phyloP scores from a whole-genome alignment of 2,113 vertebrate species.

The Dryoscopus gambensis region DNA sequence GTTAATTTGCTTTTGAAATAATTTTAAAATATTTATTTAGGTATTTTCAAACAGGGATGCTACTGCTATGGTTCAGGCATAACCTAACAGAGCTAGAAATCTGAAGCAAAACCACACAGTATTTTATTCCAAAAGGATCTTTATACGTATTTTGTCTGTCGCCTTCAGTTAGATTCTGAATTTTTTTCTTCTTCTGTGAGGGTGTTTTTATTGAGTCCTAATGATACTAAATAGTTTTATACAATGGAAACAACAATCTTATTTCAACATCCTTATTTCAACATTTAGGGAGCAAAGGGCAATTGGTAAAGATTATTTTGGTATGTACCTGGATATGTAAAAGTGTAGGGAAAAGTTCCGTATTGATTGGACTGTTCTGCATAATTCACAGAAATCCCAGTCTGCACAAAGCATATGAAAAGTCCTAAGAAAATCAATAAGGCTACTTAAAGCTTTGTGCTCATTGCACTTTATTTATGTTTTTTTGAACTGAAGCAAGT shows the following conservation, averaged over 20 bases:
- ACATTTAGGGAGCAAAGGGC: not conserved
- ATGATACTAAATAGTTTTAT: not conserved
- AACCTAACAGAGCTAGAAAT: not conserved
- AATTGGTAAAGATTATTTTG: not conserved
- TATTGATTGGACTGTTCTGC: not conserved
- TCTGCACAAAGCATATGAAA: not conserved
- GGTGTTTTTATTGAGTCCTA: not conserved
- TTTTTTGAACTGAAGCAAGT: not conserved
- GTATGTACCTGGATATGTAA: not conserved
- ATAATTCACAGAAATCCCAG: not conserved
- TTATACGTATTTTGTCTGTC: not conserved
- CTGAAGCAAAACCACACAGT: not conserved
- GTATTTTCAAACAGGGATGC: not conserved
- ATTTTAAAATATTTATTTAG: not conserved
- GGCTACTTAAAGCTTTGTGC: not conserved
- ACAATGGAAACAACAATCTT: not conserved
- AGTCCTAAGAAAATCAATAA: not conserved
- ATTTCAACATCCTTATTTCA: not conserved
- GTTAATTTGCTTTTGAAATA: not conserved
- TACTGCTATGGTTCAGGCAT: not conserved
- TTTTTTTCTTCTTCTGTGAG: not conserved
- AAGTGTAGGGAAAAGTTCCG: not conserved
- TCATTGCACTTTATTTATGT: not conserved
- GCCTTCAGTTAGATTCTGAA: not conserved
- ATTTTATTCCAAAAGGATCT: not conserved